These are phyloP conservation scores for Silurus glanis DNA, from an alignment of 2,113 vertebrate genomes.

Conservation along the genomic window DNA sequence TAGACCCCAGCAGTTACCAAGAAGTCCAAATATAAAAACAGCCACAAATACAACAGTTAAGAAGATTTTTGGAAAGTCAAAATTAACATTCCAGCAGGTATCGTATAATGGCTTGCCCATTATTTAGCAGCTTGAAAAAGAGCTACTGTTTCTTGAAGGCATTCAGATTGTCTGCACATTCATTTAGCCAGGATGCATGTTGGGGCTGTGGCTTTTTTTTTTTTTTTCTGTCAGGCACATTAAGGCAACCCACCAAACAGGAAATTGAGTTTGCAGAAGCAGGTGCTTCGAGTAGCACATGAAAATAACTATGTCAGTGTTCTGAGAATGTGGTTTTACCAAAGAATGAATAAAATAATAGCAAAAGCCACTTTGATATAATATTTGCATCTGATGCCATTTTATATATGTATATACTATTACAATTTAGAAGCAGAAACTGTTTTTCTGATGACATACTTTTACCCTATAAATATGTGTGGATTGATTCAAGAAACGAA, in stretches of 20 bases:
- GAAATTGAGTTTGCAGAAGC: slow-evolving; percentile 10
- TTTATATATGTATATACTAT: neutral
- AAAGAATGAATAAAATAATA: neutral
- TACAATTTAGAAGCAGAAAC: no score
- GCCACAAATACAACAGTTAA: slow-evolving; percentile 69
- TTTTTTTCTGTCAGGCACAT: neutral
- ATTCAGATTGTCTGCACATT: neutral
- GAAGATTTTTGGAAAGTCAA: slow-evolving; percentile 62
- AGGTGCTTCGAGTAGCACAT: neutral
- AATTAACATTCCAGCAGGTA: neutral
- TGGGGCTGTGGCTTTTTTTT: neutral
- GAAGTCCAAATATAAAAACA: slow-evolving; percentile 74
- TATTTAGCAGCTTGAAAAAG: neutral
- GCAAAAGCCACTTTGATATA: neutral
- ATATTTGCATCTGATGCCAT: neutral
- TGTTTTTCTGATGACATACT: no score
- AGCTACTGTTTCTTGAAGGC: neutral
- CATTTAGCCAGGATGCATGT: neutral
- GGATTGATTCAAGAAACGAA: no score
- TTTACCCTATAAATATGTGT: neutral
- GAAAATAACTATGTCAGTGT: neutral
- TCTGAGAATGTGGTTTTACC: neutral
- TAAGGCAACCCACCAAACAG: neutral
- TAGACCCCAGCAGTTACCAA: slow-evolving; percentile 69
- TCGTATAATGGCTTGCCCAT: neutral